These are phyloP conservation scores for Diaphora mendica DNA, from an alignment of 2,888 invertebrate species.

Conservation along the genomic window DNA sequence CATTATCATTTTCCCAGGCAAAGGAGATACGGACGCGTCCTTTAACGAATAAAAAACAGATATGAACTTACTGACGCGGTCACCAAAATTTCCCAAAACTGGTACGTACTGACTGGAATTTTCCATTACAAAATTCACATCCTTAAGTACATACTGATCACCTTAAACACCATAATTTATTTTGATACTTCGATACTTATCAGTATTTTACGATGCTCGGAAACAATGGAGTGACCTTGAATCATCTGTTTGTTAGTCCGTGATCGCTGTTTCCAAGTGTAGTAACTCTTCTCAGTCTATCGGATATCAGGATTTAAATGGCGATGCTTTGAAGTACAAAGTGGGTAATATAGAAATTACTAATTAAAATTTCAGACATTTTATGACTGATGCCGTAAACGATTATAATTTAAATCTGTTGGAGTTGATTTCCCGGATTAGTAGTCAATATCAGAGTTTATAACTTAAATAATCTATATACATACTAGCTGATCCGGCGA, in stretches of 20 bases:
- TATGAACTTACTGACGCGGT: neutral
- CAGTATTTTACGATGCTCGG: slow-evolving; percentile 30
- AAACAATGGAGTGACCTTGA: slow-evolving; percentile 52
- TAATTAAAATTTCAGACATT: neutral
- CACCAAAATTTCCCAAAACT: neutral
- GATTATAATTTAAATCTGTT: neutral
- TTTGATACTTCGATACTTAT: slow-evolving; percentile 28
- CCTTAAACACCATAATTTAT: slow-evolving; percentile 27
- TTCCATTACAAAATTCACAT: slow-evolving; percentile 10
- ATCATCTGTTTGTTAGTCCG: slow-evolving; percentile 53
- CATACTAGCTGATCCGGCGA: no score
- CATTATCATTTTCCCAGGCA: neutral
- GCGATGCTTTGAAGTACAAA: neutral
- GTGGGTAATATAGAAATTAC: neutral
- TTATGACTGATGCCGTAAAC: neutral
- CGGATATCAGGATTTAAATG: slow-evolving; percentile 28
- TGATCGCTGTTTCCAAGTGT: slow-evolving; percentile 57
- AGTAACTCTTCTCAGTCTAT: slow-evolving; percentile 53
- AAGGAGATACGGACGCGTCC: neutral
- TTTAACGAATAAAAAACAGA: neutral
- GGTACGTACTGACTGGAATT: neutral
- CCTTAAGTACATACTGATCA: slow-evolving; percentile 27
- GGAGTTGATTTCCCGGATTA: neutral
- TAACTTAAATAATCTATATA: no score
- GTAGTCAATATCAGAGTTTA: neutral